Evolutionary conservation across 2,888 invertebrate species (phyloP), one percentile per base, ranked within the genome.

Genomic region (Oxycera nigricornis): DNA sequence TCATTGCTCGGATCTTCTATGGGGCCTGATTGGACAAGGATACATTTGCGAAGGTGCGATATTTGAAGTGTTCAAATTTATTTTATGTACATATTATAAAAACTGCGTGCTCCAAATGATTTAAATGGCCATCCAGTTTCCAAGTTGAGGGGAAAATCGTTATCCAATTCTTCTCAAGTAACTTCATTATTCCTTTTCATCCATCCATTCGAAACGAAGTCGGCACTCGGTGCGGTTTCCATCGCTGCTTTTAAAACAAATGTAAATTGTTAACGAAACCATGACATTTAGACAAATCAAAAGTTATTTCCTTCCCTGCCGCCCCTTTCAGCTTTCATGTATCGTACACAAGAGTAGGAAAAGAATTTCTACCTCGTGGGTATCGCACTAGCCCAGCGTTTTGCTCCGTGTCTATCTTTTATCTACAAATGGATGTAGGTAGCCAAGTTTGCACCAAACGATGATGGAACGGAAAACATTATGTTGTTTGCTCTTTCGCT

Each of bases 1-100:
- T 90, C 97, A 98, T 90, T 99, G 99, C 91, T 96, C 97, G 87
- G 99, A 99, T 88, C 94, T 98, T 91, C 92, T 99, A 85, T 99
- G 99, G 99, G 98, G 98, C 87, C 92, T 98, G 89, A 96, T 98
- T 87, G 97, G 97, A 88, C 98, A 98, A 90, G 99, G 98, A 88
- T 97, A 95, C 90, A 95, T 96, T 87, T 99, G 99, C 91, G 98
- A 98, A 95, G 97, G 98, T 98, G 88, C 88, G 89, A 85, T 81
- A 79, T 72, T 39, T 65, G 2, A 55, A 55, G 52, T 74, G 50
- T 73, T 57, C 55, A 55, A 50, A 50, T 55, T 11, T n/a, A 46
- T 11, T 46, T 7, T 46, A n/a, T 46, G 17, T n/a, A 3, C 46
- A 46, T 46, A 7, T 3, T n/a, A n/a, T n/a, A n/a, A n/a, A n/a